Evolutionary conservation across 2,113 vertebrate species (phyloP), one percentile per base, ranked within the genome.

Genomic region (Aplodontia rufa): DNA sequence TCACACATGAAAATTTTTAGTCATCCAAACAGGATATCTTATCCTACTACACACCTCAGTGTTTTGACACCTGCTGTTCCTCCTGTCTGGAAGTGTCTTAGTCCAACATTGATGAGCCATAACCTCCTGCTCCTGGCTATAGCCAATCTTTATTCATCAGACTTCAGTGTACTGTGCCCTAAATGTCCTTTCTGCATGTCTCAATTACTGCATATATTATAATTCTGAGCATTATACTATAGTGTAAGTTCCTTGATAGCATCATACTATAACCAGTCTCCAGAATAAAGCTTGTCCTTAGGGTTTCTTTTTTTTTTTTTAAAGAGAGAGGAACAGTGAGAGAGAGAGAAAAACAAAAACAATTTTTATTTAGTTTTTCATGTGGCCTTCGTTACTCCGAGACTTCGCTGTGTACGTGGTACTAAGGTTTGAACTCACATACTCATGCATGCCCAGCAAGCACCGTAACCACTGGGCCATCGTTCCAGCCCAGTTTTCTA

Each of bases 31-130:
- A 49, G 26, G 45, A 40, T 92, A 0, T 53, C 1, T 19, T 24
- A 0, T 13, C 22, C 37, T n/a, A 10, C 40, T 74, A 58, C 19
- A 24, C 12, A 24, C 55, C 30, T 28, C 35, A 4, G 19, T 20
- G 0, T 53, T 64, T 87, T 82, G 51, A 71, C 19, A 35, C 35
- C 6, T 45, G 75, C 49, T 16, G 0, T 12, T 28, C 40, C 17
- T 83, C 51, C 35, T 47, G 64, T 49, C 19, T 22, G 72, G 17
- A 80, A 11, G 28, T 35, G 42, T 47, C 19, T 58, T 51, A 0
- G 5, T 45, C 74, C 40, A 66, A 0, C 0, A 0, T 2, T 26
- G 12, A 9, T 49, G 47, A 10, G 12, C 47, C 47, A 13, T 22
- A 30, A 0, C 55, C 81, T 55, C 62, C 40, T 32, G 17, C 24